Evolutionary conservation across 2,888 invertebrate species (phyloP), one percentile per base, ranked within the genome.

Genomic region (Sericinus montela): DNA sequence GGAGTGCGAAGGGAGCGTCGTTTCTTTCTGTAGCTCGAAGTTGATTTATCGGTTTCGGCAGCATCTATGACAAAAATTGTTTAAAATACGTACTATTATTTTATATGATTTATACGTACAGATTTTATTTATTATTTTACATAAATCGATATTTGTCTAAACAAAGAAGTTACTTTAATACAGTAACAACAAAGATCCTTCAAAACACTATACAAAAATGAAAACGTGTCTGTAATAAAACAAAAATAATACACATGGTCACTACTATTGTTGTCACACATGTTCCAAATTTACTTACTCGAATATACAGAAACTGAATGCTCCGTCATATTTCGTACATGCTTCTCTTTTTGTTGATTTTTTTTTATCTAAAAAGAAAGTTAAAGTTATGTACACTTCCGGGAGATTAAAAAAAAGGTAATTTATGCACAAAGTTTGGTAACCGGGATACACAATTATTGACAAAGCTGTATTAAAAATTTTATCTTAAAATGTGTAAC

Each of bases 1-100:
- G 74, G 69, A 1, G 72, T 60, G 39, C 84, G 76, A 39, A 71
- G 55, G 42, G 76, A 65, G 54, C 86, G 83, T 5, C 85, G 75
- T 63, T 84, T 85, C 67, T 79, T 82, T 60, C 73, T 71, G 69
- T 72, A 72, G 65, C 82, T 81, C 60, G 83, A 82, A 57, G 80
- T 78, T 1, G 85, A 80, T 62, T 80, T 80, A 49, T 85, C 85
- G 10, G 71, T 60, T 40, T 86, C 84, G 1, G 75, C 80, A 30
- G 85, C 79, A 57, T 74, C 85, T 85, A 63, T 14, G 47, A 38
- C 19, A 30, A 44, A 41, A 7, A 28, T 19, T 3, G 5, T 30
- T 48, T 44, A 15, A 42, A 23, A 19, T 6, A 25, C 5, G 19
- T 5, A 3, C 19, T 19, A 2, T 2, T 19, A 19, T 2, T 19